phyloP scores from a whole-genome alignment of 2,797 vertebrate genomes.

The Clarias fuscus region DNA sequence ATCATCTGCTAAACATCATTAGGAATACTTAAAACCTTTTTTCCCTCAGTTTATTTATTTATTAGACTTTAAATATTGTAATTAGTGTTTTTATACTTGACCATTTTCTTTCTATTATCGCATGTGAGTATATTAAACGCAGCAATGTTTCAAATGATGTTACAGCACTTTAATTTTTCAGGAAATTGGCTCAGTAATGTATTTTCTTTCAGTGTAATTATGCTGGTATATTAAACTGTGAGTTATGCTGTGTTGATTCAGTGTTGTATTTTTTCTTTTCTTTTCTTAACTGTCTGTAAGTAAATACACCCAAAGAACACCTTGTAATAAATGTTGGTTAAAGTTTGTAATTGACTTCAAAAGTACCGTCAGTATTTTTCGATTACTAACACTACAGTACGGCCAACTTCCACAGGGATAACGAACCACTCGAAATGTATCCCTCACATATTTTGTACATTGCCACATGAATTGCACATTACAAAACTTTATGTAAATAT shows the following conservation, averaged over 20 bases:
- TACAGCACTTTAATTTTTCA: conserved; percentile 2
- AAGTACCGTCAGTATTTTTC: neutral
- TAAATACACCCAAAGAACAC: conserved; percentile 15
- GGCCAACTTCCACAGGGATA: neutral
- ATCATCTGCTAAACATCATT: conserved; percentile 1
- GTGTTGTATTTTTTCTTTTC: neutral
- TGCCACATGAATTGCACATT: neutral
- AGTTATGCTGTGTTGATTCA: neutral
- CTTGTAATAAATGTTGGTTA: conserved; percentile 24
- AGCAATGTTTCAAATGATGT: neutral
- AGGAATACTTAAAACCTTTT: neutral
- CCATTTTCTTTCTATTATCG: neutral
- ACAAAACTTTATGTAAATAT: neutral
- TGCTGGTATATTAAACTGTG: neutral
- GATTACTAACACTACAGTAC: neutral
- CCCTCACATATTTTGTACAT: neutral
- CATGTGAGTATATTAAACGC: neutral
- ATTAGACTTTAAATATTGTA: neutral
- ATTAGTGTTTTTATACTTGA: neutral
- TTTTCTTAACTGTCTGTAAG: conserved; percentile 7
- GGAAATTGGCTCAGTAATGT: neutral
- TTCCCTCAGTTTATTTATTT: neutral
- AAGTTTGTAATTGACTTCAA: conserved; percentile 8
- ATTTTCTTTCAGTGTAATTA: neutral
- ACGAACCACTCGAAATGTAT: neutral